Conservation (phyloP, 1,140 invertebrate genomes). For the Drosophila eugracilis region DNA sequence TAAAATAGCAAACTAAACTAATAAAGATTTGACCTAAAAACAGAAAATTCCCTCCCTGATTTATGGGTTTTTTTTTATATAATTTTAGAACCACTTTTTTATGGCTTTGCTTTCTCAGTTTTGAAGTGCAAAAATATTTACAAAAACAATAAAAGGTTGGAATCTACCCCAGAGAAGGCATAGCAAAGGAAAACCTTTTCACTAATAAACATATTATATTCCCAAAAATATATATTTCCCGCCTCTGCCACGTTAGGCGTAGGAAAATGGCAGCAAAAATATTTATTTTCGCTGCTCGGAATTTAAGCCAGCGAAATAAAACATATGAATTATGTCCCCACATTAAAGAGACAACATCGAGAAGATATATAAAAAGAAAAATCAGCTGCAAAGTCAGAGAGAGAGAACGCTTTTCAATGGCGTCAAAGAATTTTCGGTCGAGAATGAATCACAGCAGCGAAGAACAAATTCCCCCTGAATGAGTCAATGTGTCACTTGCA, state of each 20-base stretch:
- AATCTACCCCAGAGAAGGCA: no score
- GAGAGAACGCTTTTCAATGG: slow-evolving; percentile 31
- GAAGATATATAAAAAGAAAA: slow-evolving; percentile 10
- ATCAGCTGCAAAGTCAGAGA: slow-evolving; percentile 3
- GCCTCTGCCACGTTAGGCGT: slow-evolving; percentile 27
- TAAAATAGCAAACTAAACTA: background rate
- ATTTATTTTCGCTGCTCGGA: slow-evolving; percentile 49
- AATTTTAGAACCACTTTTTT: background rate
- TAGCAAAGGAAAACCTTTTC: background rate
- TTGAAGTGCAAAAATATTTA: no score
- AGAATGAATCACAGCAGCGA: slow-evolving; percentile 52
- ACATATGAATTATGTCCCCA: slow-evolving; percentile 77
- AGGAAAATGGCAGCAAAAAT: slow-evolving; percentile 40
- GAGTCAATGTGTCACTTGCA: slow-evolving; percentile 76
- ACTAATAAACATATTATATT: background rate
- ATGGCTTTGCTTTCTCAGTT: no score
- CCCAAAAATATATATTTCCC: slow-evolving; percentile 33
- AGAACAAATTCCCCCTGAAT: slow-evolving; percentile 50
- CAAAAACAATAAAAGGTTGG: no score
- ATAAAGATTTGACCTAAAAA: background rate
- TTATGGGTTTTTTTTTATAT: background rate
- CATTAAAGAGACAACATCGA: slow-evolving; percentile 49
- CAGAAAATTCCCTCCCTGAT: background rate
- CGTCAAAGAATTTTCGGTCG: slow-evolving; percentile 36
- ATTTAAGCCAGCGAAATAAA: slow-evolving; percentile 75